phyloP scores from a whole-genome alignment of 2,113 vertebrate species.

The Varanus salvator region DNA sequence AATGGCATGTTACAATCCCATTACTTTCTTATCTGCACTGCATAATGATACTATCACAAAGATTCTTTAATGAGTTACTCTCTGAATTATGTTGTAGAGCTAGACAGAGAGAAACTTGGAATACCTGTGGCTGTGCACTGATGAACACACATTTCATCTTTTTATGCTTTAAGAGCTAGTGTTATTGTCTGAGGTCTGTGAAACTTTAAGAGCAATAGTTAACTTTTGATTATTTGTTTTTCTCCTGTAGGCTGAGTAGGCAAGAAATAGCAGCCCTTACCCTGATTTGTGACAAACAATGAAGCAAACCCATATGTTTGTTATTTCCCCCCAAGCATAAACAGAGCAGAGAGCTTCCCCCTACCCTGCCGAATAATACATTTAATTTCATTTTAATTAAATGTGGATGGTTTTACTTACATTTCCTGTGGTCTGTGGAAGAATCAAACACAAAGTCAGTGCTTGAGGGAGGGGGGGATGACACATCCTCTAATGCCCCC shows the following conservation, averaged over 20 bases:
- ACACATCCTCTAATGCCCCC: conserved; percentile 67
- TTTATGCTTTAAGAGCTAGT: conserved; percentile 13
- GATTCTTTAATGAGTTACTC: not conserved
- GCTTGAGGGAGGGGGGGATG: conserved; percentile 51
- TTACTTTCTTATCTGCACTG: not conserved
- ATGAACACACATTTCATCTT: conserved; percentile 39
- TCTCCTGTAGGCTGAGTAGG: conserved; percentile 49
- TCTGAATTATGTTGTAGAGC: not conserved
- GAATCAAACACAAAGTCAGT: conserved; percentile 71
- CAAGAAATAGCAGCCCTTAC: conserved; percentile 38
- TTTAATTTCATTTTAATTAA: conserved; percentile 80
- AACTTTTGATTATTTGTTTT: conserved; percentile 29
- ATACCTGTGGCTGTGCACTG: not conserved
- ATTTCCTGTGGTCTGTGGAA: conserved; percentile 71
- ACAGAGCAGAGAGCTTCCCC: conserved; percentile 53
- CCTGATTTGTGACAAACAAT: conserved; percentile 58
- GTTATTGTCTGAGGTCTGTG: conserved; percentile 28
- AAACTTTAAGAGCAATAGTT: conserved; percentile 41
- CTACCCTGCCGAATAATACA: conserved; percentile 50
- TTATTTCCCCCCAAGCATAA: conserved; percentile 57
- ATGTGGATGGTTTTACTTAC: conserved; percentile 72
- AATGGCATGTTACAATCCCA: not conserved
- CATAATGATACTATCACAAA: not conserved
- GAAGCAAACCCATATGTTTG: conserved; percentile 62
- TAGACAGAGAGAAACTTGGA: not conserved